Evolutionary conservation across 2,797 vertebrate genomes (phyloP), one percentile per base, ranked within the genome.

Genomic region (Pseudochromis fuscus): DNA sequence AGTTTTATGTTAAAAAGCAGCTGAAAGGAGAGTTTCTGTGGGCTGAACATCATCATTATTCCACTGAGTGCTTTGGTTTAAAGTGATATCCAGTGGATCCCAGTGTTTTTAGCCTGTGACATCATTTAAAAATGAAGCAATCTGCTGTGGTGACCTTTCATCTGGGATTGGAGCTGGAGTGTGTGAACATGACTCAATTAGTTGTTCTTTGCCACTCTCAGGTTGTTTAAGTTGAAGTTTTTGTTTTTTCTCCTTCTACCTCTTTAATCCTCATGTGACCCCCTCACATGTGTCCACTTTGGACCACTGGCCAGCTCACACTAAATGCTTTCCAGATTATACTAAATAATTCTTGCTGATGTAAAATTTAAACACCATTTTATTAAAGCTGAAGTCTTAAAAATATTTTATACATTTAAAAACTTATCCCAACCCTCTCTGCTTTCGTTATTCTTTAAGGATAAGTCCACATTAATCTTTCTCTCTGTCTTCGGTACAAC

Each of bases 141-240:
- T 19, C 2, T 56, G n/a, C 24, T 12, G 42, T n/a, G 42, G n/a
- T 35, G 27, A 55, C 27, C 18, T 30, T 42, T 44, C 2, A 8
- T 19, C 18, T 25, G 3, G 7, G 8, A 13, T 30, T 66, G 40
- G 19, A 51, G 28, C 51, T 12, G 15, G 0, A 3, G 8, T n/a
- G 56, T 69, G 51, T 62, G 62, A 30, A 50, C 24, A 45, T 16
- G 15, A 27, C 18, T 38, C 27, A 45, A 12, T 16, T 4, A 31
- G 19, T 59, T 5, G 31, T n/a, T 45, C 27, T 16, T 38, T 18
- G 16, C 19, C 2, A 8, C 25, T 28, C 25, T 62, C 21, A 27
- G 1, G 40, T 45, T 45, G 44, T 37, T 67, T 64, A 0, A 37
- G 49, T 40, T 44, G 0, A 19, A 0, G 4, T n/a, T n/a, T n/a